Conservation (phyloP, 2,888 invertebrate genomes). For the Cheilosia grossa region DNA sequence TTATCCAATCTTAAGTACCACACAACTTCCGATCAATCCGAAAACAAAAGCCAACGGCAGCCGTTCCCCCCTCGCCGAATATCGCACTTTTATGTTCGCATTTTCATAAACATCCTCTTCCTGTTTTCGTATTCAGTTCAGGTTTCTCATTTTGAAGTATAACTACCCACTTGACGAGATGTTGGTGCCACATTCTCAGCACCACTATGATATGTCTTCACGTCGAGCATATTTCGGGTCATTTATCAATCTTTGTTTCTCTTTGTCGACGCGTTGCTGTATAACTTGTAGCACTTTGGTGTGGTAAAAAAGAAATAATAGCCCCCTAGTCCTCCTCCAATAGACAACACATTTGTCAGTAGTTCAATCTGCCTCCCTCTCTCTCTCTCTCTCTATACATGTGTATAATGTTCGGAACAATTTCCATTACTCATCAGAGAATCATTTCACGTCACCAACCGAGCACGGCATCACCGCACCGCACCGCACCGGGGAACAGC, state of each 20-base stretch:
- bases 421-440: conserved; percentile 66
- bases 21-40: conserved; percentile 49
- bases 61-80: background rate
- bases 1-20: conserved; percentile 43
- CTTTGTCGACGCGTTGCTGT: background rate
- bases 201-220: conserved; percentile 47
- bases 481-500: background rate
- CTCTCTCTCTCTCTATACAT: conserved; percentile 19
- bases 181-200: conserved; percentile 46
- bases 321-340: conserved; percentile 2
- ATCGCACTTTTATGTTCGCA: conserved; percentile 55
- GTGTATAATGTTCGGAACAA: conserved; percentile 58
- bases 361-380: conserved; percentile 16
- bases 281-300: background rate
- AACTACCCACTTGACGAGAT: conserved; percentile 28
- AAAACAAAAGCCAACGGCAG: conserved; percentile 35
- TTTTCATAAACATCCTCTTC: conserved; percentile 68
- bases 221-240: conserved; percentile 54
- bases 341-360: conserved; percentile 55
- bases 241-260: conserved; percentile 63
- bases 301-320: background rate
- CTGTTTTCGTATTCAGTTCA: conserved; percentile 67
- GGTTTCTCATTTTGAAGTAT: conserved; percentile 66
- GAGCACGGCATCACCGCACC: background rate
- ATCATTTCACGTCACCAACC: conserved; percentile 64